These are phyloP conservation scores for Luperina nickerlii DNA, from an alignment of 2,888 invertebrate genomes.

Conservation along the genomic window DNA sequence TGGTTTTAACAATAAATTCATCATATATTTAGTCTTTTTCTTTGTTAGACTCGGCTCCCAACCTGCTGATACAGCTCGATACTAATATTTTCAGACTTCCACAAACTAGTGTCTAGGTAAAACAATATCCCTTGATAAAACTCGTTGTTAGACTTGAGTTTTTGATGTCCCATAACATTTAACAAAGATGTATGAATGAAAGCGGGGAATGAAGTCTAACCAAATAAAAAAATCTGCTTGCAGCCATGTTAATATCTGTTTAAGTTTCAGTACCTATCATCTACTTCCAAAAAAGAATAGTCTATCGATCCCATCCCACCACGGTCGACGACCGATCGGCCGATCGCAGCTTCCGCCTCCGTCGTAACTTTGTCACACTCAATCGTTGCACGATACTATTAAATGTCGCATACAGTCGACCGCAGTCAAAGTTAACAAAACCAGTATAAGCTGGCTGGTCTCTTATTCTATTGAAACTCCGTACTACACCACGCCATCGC, in stretches of 20 bases:
- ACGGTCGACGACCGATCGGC: conserved; percentile 71
- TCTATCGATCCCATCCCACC: conserved; percentile 68
- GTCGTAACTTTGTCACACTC: conserved; percentile 40
- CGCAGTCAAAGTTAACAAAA: not conserved
- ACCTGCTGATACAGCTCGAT: not conserved
- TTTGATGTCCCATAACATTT: not conserved
- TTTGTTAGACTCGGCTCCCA: not conserved
- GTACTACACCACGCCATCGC: not conserved
- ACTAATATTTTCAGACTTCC: not conserved
- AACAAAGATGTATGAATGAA: not conserved
- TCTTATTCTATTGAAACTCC: not conserved
- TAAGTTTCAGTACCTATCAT: conserved; percentile 6
- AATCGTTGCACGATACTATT: conserved; percentile 29
- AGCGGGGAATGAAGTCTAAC: too few species aligned
- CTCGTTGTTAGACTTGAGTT: not conserved
- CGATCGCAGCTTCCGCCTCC: conserved; percentile 69
- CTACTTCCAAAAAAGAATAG: conserved; percentile 70
- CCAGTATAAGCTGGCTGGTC: not conserved
- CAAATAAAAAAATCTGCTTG: not conserved
- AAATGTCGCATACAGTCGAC: not conserved
- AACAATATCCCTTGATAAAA: not conserved
- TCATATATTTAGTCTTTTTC: too few species aligned
- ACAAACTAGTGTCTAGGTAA: not conserved
- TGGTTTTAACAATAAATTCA: not conserved
- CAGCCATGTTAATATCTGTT: not conserved